phyloP scores from a whole-genome alignment of 2,113 vertebrate species.

The Pongo pygmaeus region DNA sequence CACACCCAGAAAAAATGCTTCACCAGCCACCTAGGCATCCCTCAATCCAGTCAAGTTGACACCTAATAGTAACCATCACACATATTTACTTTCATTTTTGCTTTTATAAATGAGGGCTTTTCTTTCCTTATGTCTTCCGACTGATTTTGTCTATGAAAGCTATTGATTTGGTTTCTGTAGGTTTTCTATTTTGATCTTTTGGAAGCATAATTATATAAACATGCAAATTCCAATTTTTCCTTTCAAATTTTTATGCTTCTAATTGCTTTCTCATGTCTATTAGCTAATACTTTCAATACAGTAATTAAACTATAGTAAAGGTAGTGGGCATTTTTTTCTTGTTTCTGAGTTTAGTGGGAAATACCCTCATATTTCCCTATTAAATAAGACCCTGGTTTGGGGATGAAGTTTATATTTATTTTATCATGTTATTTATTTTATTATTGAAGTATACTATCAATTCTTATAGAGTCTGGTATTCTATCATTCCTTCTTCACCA shows the following conservation, averaged over 20 bases:
- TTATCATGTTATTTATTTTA: background rate
- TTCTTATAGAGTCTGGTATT: background rate
- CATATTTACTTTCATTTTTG: background rate
- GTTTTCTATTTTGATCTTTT: background rate
- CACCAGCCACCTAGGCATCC: no score
- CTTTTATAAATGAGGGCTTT: background rate
- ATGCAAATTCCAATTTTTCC: constrained; percentile 5
- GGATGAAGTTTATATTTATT: background rate
- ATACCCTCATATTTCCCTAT: background rate
- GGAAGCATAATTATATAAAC: background rate
- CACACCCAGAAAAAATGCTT: no score
- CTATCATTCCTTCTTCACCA: background rate
- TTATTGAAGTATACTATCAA: background rate
- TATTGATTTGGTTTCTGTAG: background rate
- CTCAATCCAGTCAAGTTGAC: no score
- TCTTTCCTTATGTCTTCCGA: background rate
- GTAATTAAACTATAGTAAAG: background rate
- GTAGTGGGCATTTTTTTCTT: background rate
- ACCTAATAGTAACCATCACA: no score
- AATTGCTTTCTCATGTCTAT: background rate
- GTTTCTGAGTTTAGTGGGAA: background rate
- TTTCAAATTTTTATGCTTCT: background rate
- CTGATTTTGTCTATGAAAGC: background rate
- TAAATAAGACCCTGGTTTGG: background rate
- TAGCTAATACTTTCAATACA: background rate